phyloP scores from a whole-genome alignment of 1,140 invertebrate genomes.

The Hetaerina americana region DNA sequence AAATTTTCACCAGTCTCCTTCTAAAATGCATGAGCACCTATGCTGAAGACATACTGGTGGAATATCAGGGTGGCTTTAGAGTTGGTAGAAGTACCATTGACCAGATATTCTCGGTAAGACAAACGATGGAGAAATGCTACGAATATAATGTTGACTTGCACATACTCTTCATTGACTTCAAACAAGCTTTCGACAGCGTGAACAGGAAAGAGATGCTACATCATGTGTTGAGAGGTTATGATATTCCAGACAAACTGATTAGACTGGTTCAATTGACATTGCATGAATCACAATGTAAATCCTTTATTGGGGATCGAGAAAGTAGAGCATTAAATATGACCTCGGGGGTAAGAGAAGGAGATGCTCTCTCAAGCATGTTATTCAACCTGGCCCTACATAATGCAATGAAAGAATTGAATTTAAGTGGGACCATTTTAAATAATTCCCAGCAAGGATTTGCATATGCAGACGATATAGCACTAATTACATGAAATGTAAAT shows the following conservation, averaged over 20 bases:
- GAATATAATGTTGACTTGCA: background rate
- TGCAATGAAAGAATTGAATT: background rate
- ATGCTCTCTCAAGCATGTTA: background rate
- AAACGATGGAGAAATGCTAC: background rate
- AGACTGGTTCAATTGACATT: constrained; percentile 1
- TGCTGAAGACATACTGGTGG: background rate
- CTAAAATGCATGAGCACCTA: background rate
- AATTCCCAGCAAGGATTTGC: background rate
- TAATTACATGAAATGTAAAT: background rate
- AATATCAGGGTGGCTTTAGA: background rate
- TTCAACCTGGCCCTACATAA: background rate
- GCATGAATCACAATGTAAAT: background rate
- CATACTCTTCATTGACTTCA: background rate
- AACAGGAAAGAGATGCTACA: background rate
- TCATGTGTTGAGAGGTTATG: background rate
- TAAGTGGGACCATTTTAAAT: background rate
- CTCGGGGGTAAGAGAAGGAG: constrained; percentile 2
- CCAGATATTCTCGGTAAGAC: background rate
- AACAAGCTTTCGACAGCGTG: constrained; percentile 3
- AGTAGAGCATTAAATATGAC: background rate
- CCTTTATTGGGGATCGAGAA: background rate
- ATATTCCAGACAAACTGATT: constrained; percentile 6
- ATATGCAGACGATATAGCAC: constrained; percentile 5
- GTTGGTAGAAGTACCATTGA: background rate
- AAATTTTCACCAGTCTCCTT: background rate